A percentile compares a stretch with the other conserved stretches of the same genome.
phyloP scores from a whole-genome alignment of 35 echinoderm and acorn worm species.

The Hemicentrotus pulcherrimus region DNA sequence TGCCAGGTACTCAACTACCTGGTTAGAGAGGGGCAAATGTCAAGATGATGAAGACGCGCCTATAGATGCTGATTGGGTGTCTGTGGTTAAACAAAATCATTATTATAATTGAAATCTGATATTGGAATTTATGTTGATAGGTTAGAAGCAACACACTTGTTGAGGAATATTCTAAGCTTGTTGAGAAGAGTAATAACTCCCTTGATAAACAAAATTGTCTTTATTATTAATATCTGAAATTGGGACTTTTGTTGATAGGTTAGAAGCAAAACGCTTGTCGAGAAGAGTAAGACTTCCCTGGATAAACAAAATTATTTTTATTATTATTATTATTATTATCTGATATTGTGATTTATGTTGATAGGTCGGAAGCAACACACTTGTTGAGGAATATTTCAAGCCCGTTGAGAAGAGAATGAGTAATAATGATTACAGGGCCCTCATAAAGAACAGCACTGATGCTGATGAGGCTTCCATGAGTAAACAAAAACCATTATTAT shows the following conservation, averaged over 20 bases:
- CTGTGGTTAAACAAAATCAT: too few species aligned
- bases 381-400: conserved; percentile 80
- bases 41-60: too few species aligned
- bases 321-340: neutral
- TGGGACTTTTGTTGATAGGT: conserved; percentile 61
- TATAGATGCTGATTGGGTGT: conserved; percentile 54
- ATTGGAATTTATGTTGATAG: conserved; percentile 26
- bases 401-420: conserved; percentile 80
- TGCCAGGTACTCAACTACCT: too few species aligned
- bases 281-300: conserved; percentile 69
- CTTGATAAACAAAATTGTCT: too few species aligned
- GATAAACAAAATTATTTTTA: too few species aligned
- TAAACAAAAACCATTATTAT: neutral
- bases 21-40: too few species aligned
- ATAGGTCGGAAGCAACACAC: conserved; percentile 87
- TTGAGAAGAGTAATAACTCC: conserved; percentile 87
- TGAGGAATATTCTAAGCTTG: conserved; percentile 78
- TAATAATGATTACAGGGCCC: conserved; percentile 45
- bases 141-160: conserved; percentile 87
- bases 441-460: conserved; percentile 75
- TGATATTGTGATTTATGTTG: neutral
- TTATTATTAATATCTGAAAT: too few species aligned
- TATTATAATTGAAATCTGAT: neutral
- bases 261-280: conserved; percentile 78
- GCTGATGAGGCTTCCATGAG: conserved; percentile 26